Evolutionary conservation across 2,797 vertebrate species (phyloP), one percentile per base, ranked within the genome.

Genomic region (Neosalanx taihuensis): DNA sequence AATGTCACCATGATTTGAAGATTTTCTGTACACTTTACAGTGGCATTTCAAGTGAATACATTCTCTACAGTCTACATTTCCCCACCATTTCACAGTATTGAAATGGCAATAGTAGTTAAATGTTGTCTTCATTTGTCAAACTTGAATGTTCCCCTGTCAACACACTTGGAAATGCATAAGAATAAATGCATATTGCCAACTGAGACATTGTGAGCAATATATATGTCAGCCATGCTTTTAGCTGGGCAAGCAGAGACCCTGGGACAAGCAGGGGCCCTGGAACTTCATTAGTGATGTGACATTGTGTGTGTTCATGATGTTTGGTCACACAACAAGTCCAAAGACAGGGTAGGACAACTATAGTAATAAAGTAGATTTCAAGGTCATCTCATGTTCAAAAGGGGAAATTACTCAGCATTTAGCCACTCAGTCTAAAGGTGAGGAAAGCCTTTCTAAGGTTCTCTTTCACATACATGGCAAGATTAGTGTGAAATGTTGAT

Each of bases 301-400:
- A n/a, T 67, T 61, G 10, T 59, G 35, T 59, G 35, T 72, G 53
- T 59, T 61, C 64, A 30, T 67, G 46, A 20, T 29, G 58, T 13
- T 23, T 12, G 5, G 20, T 10, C 17, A 46, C 69, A 26, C 71
- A 37, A 69, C 67, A 58, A 37, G 53, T 68, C 35, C 46, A n/a
- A 41, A 31, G 51, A 23, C 10, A 17, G 20, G 35, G 10, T 3
- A 29, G 33, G 60, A 77, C 46, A 23, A 51, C 72, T 51, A 29
- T 57, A 37, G 65, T 30, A 61, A 70, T 53, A 26, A 26, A 26
- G 69, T 71, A 64, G 64, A 46, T 58, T 29, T 18, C 65, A 77
- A 74, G 78, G 81, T 81, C 65, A 76, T 31, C 65, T 35, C 62
- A 17, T 58, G 59, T 74, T 76, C 62, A 73, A 61, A 72, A 72